These are phyloP conservation scores for Sphenodon punctatus DNA, from an alignment of 2,797 vertebrate species.

Conservation along the genomic window DNA sequence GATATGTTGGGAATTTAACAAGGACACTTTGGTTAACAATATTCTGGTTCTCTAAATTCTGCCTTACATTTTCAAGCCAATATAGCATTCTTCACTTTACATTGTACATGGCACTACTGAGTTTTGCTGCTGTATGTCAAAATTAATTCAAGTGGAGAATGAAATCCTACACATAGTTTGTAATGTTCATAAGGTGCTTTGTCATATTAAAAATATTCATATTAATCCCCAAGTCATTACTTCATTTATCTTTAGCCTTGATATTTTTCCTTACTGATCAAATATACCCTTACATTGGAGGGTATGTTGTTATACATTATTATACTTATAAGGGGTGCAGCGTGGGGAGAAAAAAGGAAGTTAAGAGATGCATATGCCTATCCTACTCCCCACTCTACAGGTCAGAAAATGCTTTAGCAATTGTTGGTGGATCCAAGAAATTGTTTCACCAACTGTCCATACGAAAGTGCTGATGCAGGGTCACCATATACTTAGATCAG, in stretches of 20 bases:
- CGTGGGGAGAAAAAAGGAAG: neutral
- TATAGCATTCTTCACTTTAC: neutral
- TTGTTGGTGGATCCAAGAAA: neutral
- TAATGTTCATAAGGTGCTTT: neutral
- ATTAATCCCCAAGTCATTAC: neutral
- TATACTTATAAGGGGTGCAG: neutral
- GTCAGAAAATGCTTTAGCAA: neutral
- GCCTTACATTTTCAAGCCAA: too few relatives aligned
- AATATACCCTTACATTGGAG: neutral
- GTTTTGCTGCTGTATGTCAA: too few relatives aligned
- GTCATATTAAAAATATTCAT: neutral
- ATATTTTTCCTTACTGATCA: neutral
- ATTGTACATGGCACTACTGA: neutral
- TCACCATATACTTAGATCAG: neutral
- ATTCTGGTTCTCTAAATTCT: neutral
- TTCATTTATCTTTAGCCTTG: neutral
- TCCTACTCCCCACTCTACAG: neutral
- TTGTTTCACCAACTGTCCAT: neutral
- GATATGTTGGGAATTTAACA: neutral
- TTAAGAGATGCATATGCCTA: neutral
- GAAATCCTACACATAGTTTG: neutral
- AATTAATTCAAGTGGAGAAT: neutral
- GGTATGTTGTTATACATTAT: fast-evolving
- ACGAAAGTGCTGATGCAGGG: fast-evolving
- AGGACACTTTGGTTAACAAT: neutral